Percentiles rank a stretch among this genome's conserved stretches.
Conservation (phyloP, 1,140 invertebrate species). For the Arctopsyche grandis region DNA sequence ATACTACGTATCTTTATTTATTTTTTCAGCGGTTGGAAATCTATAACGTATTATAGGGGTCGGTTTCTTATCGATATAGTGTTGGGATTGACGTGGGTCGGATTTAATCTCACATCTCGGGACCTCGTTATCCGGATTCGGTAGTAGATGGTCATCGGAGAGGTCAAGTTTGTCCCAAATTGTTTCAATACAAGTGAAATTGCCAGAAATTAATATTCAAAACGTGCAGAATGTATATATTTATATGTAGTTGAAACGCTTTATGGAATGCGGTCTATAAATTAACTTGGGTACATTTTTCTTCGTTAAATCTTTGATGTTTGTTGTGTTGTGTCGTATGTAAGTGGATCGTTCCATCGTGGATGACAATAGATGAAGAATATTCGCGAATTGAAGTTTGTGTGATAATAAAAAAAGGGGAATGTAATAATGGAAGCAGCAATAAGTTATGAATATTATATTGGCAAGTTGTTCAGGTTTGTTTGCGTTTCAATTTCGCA, state of each 20-base stretch:
- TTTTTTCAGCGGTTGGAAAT: no score
- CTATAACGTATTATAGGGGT: not conserved
- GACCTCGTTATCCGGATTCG: conserved; percentile 23
- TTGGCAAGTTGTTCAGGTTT: conserved; percentile 37
- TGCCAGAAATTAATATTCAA: not conserved
- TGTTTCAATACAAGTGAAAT: not conserved
- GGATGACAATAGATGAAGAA: no score
- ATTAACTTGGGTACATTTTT: no score
- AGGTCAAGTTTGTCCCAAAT: conserved; percentile 16
- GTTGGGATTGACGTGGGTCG: conserved; percentile 28
- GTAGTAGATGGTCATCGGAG: not conserved
- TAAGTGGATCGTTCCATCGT: no score
- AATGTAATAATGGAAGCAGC: not conserved
- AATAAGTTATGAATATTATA: conserved; percentile 34
- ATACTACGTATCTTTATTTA: no score
- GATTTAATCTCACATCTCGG: conserved; percentile 27
- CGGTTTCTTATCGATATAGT: conserved; percentile 21
- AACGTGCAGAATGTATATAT: not conserved
- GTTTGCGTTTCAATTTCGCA: conserved; percentile 39
- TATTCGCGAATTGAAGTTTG: no score
- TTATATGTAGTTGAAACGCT: no score
- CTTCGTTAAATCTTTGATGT: no score
- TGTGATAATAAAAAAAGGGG: no score
- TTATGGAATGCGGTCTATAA: no score
- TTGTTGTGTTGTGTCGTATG: no score